These are phyloP conservation scores for Eptatretus burgeri DNA, from an alignment of 2,113 vertebrate genomes.

Conservation along the genomic window DNA sequence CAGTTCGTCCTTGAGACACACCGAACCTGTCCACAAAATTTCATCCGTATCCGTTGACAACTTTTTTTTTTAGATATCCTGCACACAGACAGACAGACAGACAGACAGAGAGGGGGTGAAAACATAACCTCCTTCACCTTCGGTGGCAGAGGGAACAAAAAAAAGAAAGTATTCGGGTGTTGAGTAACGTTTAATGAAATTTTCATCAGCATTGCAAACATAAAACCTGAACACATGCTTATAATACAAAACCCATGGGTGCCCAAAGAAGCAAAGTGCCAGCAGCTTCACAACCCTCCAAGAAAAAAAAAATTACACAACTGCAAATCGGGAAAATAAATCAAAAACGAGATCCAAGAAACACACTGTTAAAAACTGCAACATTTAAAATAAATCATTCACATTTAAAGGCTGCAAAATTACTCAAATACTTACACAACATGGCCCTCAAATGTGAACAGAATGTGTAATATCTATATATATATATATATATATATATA, in stretches of 20 bases:
- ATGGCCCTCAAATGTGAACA: neutral
- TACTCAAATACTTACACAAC: constrained; percentile 6
- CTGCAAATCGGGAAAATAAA: neutral
- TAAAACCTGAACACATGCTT: constrained; percentile 4
- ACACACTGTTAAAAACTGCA: neutral
- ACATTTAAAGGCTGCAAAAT: constrained; percentile 4
- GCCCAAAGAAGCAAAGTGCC: neutral
- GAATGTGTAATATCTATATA: neutral
- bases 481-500: neutral
- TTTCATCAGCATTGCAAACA: neutral
- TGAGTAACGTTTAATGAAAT: too few species aligned
- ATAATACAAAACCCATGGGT: constrained; percentile 1
- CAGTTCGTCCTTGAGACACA: too few species aligned
- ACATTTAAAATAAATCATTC: constrained; percentile 2
- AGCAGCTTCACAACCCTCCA: neutral
- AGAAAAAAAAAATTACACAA: neutral
- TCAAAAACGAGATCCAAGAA: neutral
- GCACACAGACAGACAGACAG: too few species aligned
- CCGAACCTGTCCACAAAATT: too few species aligned
- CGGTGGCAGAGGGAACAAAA: too few species aligned
- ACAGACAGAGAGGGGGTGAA: too few species aligned
- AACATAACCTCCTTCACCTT: too few species aligned
- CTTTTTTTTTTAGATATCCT: too few species aligned
- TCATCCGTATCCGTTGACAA: too few species aligned
- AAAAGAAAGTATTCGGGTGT: too few species aligned